These are phyloP conservation scores for Hormaphis cornu DNA, from an alignment of 1,140 invertebrate genomes.

Conservation along the genomic window DNA sequence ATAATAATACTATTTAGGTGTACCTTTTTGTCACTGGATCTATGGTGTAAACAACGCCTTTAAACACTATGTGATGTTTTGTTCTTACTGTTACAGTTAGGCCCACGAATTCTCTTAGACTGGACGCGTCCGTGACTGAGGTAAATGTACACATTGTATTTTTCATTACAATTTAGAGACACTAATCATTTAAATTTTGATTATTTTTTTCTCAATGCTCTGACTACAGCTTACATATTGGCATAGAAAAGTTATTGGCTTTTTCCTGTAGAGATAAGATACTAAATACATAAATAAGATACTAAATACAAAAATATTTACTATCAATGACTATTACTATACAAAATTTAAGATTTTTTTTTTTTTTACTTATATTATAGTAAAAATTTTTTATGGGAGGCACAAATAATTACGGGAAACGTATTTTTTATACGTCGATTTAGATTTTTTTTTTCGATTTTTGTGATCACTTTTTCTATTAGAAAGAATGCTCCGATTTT, in stretches of 20 bases:
- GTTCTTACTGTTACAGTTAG: neutral
- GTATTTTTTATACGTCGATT: no score
- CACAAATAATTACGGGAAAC: no score
- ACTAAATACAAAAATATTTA: neutral
- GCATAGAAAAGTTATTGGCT: neutral
- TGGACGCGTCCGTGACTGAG: neutral
- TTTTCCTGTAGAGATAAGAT: neutral
- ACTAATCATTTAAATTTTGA: neutral
- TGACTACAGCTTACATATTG: neutral
- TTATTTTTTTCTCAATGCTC: neutral
- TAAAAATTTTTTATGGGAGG: no score
- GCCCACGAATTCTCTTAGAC: neutral
- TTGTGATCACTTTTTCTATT: no score
- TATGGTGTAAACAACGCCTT: slow-evolving; percentile 21
- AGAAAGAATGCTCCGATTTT: no score
- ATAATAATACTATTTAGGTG: neutral
- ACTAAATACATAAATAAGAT: neutral
- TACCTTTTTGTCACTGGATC: slow-evolving; percentile 24
- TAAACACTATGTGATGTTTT: neutral
- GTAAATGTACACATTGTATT: neutral
- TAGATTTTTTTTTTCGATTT: no score
- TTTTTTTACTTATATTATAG: no score
- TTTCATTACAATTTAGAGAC: neutral
- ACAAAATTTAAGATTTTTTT: neutral
- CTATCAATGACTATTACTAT: neutral